These are phyloP conservation scores for Tetragonula clypearis DNA, from an alignment of 1,140 invertebrate genomes.

Conservation along the genomic window DNA sequence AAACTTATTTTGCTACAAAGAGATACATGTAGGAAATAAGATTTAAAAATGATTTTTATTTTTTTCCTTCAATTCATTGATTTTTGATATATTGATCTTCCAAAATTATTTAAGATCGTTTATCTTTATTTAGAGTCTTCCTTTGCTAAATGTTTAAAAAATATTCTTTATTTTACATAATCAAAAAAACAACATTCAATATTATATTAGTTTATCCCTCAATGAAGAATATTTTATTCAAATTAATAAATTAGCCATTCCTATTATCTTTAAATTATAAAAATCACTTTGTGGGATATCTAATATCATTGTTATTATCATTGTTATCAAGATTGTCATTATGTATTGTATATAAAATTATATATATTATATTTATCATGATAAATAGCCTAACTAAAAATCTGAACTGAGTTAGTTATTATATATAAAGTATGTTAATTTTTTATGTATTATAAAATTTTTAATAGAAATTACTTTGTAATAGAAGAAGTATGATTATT, in stretches of 20 bases:
- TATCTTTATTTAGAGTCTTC: background rate
- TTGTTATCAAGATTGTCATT: background rate
- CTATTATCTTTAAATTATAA: background rate
- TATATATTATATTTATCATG: constrained; percentile 21
- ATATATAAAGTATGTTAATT: constrained; percentile 20
- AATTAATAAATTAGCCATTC: background rate
- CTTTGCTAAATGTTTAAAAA: background rate
- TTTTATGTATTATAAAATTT: background rate
- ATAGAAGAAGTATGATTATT: background rate
- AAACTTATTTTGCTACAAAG: background rate
- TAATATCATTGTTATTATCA: background rate
- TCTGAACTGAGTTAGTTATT: background rate
- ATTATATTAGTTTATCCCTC: no score
- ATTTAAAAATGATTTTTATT: background rate
- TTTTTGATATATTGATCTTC: background rate
- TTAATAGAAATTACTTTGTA: constrained; percentile 6
- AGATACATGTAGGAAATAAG: background rate
- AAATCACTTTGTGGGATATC: background rate
- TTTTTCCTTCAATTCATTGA: background rate
- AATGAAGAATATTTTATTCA: background rate
- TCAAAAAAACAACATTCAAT: no score
- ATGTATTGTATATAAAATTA: constrained; percentile 2
- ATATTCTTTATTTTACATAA: background rate
- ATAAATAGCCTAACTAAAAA: constrained; percentile 7
- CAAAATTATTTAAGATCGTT: background rate